Conservation (phyloP, 2,888 invertebrate species). For the Aphidoletes aphidimyza region DNA sequence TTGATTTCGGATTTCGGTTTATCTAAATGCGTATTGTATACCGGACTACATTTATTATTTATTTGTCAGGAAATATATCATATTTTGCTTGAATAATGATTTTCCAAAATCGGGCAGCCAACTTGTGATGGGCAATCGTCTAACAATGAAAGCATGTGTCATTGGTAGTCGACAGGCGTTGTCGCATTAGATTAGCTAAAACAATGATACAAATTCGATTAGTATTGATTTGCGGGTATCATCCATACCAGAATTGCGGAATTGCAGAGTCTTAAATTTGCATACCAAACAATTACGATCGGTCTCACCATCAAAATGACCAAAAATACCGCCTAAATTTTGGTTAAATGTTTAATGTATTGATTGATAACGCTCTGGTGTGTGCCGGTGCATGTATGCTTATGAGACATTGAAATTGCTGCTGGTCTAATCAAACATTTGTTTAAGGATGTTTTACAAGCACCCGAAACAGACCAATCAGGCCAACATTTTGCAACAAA, state of each 20-base stretch:
- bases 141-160: no score
- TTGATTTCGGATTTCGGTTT: constrained; percentile 52
- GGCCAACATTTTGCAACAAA: no score
- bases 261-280: constrained; percentile 17
- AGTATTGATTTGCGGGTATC: not conserved
- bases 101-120: no score
- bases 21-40: constrained; percentile 2
- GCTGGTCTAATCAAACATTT: constrained; percentile 45
- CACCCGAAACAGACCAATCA: constrained; percentile 39
- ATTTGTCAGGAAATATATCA: constrained; percentile 47
- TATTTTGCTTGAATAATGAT: constrained; percentile 43
- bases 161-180: no score
- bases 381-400: not conserved
- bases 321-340: constrained; percentile 30
- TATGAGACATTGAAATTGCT: not conserved
- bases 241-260: not conserved
- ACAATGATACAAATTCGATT: constrained; percentile 17
- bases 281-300: constrained; percentile 24
- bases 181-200: not conserved
- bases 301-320: not conserved
- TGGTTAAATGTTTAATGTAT: constrained; percentile 20
- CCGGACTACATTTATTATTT: constrained; percentile 17
- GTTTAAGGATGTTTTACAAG: constrained; percentile 46
- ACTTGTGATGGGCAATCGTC: no score
- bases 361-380: not conserved